These are phyloP conservation scores for Nicator chloris DNA, from an alignment of 2,113 vertebrate species.

Conservation along the genomic window DNA sequence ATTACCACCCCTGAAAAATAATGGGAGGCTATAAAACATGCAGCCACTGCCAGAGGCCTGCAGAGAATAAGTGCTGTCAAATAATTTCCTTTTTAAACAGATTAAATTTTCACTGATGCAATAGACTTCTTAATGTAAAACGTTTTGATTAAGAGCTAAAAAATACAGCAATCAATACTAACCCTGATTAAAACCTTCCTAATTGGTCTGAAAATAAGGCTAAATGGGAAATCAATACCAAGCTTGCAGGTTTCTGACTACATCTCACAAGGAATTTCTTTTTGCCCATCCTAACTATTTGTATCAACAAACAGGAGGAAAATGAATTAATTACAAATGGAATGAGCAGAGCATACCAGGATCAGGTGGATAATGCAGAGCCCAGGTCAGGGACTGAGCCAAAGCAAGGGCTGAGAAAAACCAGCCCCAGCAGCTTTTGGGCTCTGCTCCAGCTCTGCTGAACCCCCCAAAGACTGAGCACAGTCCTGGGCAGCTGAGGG, in stretches of 20 bases:
- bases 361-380: neutral
- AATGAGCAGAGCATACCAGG: neutral
- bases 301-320: neutral
- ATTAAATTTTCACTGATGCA: neutral
- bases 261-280: neutral
- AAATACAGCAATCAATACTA: constrained; percentile 20
- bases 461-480: neutral
- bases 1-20: neutral
- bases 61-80: neutral
- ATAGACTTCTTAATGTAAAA: neutral
- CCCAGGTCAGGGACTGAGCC: neutral
- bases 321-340: neutral
- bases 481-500: neutral
- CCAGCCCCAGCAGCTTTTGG: neutral
- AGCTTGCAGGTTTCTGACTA: neutral
- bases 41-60: neutral
- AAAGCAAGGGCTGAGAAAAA: neutral
- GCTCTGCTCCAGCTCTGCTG: neutral
- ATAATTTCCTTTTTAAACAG: neutral
- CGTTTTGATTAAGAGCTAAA: constrained; percentile 4
- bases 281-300: neutral
- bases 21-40: neutral
- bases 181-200: constrained; percentile 2
- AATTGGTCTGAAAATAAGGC: constrained; percentile 11
- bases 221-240: constrained; percentile 37